phyloP scores from a whole-genome alignment of 2,113 vertebrate species.

The Embiotoca jacksoni region DNA sequence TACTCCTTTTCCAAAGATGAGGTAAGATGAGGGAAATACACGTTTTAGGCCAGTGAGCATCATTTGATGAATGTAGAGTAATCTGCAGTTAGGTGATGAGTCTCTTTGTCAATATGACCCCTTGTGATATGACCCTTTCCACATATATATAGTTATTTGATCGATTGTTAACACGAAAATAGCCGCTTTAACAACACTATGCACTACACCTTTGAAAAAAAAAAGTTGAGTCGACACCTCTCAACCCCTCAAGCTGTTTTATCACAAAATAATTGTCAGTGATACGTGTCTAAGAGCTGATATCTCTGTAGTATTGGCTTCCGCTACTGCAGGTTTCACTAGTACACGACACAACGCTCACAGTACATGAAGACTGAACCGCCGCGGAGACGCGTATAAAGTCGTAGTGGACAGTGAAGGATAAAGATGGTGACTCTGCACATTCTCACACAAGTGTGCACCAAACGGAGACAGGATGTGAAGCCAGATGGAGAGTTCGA shows the following conservation, averaged over 20 bases:
- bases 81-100: neutral
- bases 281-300: neutral
- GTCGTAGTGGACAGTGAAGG: conserved; percentile 7
- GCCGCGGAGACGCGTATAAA: neutral
- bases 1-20: no score
- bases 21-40: no score
- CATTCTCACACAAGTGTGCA: neutral
- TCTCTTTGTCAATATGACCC: neutral
- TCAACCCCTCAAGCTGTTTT: no score
- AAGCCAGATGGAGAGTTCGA: conserved; percentile 36
- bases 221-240: no score
- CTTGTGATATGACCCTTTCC: neutral
- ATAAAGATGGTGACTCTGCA: conserved; percentile 26
- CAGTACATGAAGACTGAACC: no score
- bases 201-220: neutral
- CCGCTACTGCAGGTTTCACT: no score
- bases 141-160: neutral
- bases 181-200: neutral
- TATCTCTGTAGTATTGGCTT: no score
- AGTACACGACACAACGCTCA: no score
- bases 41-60: no score
- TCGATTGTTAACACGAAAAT: neutral
- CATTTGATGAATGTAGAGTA: neutral
- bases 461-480: conserved; percentile 2
- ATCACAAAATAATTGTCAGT: no score